Percentiles rank a stretch among this genome's conserved stretches.
phyloP scores from a whole-genome alignment of 2,888 invertebrate species.

The Drosophila kokeensis region DNA sequence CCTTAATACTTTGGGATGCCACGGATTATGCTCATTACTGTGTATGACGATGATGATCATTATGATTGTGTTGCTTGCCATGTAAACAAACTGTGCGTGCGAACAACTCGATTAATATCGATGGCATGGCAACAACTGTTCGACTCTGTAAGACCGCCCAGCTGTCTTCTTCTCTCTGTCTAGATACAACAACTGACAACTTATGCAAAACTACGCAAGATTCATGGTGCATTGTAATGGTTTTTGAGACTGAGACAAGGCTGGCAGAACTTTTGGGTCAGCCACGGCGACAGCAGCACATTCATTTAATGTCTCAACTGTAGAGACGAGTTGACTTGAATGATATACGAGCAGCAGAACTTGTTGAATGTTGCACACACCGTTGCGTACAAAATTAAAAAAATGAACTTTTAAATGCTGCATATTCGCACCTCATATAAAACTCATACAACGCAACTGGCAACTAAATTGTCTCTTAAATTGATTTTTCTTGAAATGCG shows the following conservation, averaged over 20 bases:
- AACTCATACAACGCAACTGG: constrained; percentile 9
- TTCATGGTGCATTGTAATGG: constrained; percentile 55
- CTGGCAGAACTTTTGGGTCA: constrained; percentile 62
- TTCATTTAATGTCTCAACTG: constrained; percentile 18
- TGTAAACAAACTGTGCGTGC: constrained; percentile 72
- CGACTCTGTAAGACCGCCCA: constrained; percentile 49
- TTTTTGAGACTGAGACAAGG: constrained; percentile 40
- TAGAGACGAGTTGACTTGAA: constrained; percentile 18
- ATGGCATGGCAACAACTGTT: constrained; percentile 10
- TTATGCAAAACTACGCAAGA: constrained; percentile 71
- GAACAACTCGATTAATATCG: constrained; percentile 72
- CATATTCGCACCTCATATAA: constrained; percentile 27
- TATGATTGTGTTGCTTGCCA: constrained; percentile 47
- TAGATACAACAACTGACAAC: constrained; percentile 41
- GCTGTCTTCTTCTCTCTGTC: constrained; percentile 42
- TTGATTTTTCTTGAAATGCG: constrained; percentile 44
- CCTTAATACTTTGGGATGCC: constrained; percentile 22
- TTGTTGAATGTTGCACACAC: constrained; percentile 49
- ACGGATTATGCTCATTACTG: constrained; percentile 18
- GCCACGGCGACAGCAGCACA: constrained; percentile 6
- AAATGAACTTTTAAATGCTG: constrained; percentile 46
- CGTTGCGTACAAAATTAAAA: constrained; percentile 3
- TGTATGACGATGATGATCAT: constrained; percentile 15
- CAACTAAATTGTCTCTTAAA: constrained; percentile 41
- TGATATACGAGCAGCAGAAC: constrained; percentile 54